Evolutionary conservation across 2,797 vertebrate genomes (phyloP).

Genomic region (Spheniscus humboldti): DNA sequence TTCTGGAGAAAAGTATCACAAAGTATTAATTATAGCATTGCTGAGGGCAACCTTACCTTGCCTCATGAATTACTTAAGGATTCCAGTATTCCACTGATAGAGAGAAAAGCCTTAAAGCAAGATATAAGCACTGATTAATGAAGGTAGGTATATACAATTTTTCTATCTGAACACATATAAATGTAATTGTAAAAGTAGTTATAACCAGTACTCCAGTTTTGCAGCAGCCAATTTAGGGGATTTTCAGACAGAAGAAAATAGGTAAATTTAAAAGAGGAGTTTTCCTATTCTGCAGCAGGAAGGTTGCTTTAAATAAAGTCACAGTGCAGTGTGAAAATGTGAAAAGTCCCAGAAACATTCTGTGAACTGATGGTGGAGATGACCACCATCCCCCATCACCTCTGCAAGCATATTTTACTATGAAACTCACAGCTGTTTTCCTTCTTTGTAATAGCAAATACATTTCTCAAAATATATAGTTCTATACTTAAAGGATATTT

Average conservation of each 20-base stretch:
- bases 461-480: background rate
- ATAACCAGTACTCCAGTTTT: background rate
- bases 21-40: background rate
- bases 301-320: background rate
- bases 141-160: background rate
- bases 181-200: background rate
- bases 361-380: background rate
- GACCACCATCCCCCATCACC: background rate
- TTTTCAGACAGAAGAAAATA: background rate
- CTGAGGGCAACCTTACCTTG: background rate
- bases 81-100: background rate
- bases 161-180: background rate
- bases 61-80: background rate
- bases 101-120: constrained; percentile 1
- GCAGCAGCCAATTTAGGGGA: background rate
- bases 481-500: background rate
- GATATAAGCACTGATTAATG: background rate
- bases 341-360: background rate
- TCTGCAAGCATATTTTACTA: background rate
- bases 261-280: background rate
- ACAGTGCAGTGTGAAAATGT: background rate
- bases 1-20: background rate
- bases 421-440: background rate
- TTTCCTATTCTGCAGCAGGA: background rate
- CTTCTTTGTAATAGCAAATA: background rate